phyloP scores from a whole-genome alignment of 1,140 invertebrate genomes.

The Diachasmimorpha longicaudata region DNA sequence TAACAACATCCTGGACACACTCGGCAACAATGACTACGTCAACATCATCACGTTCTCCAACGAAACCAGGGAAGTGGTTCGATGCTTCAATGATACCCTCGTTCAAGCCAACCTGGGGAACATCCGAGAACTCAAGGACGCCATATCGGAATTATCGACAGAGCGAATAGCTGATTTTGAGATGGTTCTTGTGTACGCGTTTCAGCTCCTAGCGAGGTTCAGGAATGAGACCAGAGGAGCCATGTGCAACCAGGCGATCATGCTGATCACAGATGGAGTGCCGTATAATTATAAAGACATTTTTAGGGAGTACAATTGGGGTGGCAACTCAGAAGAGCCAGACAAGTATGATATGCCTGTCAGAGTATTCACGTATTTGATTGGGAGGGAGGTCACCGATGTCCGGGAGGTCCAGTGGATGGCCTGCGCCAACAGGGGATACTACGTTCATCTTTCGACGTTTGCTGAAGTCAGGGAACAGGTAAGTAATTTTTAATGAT shows the following conservation, averaged over 20 bases:
- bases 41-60: conserved; percentile 91
- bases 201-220: conserved; percentile 78
- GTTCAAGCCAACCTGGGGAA: conserved; percentile 92
- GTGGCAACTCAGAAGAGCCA: conserved; percentile 70
- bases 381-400: conserved; percentile 88
- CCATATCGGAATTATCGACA: conserved; percentile 78
- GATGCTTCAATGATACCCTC: conserved; percentile 86
- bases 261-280: conserved; percentile 97
- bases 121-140: conserved; percentile 81
- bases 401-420: conserved; percentile 92
- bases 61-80: conserved; percentile 76
- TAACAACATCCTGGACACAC: conserved; percentile 93
- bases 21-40: conserved; percentile 98
- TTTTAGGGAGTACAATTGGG: conserved; percentile 88
- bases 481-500: conserved; percentile 36
- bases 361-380: conserved; percentile 96
- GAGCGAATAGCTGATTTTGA: conserved; percentile 95
- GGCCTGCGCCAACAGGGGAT: conserved; percentile 94
- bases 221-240: conserved; percentile 67
- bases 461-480: conserved; percentile 93
- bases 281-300: conserved; percentile 92
- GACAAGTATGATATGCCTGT: conserved; percentile 83
- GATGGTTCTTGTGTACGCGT: conserved; percentile 86
- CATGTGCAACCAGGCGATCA: conserved; percentile 91
- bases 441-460: conserved; percentile 92